Conservation (phyloP, 1,140 invertebrate species). For the Ostrea edulis region DNA sequence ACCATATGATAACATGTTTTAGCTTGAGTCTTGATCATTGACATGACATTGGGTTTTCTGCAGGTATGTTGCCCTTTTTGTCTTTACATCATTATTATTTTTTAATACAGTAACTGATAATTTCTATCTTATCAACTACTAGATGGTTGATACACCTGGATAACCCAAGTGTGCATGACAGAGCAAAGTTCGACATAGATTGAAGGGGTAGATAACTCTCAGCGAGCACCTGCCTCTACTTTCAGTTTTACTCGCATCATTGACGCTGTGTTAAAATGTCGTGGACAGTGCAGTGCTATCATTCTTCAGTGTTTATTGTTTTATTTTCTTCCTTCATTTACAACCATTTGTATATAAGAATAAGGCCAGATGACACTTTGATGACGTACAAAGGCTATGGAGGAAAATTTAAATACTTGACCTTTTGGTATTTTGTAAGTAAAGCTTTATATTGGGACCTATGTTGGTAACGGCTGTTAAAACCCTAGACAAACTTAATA, state of each 20-base stretch:
- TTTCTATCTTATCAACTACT: too few species aligned
- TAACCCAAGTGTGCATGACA: neutral
- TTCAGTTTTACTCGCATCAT: neutral
- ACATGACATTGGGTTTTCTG: too few species aligned
- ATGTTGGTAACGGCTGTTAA: neutral
- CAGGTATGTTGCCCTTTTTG: too few species aligned
- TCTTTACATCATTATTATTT: too few species aligned
- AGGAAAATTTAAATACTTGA: conserved; percentile 93
- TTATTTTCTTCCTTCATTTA: conserved; percentile 41
- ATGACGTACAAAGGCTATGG: conserved; percentile 77
- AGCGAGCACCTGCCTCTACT: neutral
- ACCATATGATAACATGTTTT: too few species aligned
- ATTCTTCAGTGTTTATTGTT: conserved; percentile 30
- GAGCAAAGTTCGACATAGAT: neutral
- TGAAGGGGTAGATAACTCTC: conserved; percentile 10
- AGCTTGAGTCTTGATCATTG: too few species aligned
- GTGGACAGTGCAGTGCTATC: neutral
- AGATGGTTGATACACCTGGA: too few species aligned
- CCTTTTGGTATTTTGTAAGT: conserved; percentile 91
- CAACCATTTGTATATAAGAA: conserved; percentile 28
- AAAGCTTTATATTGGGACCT: neutral
- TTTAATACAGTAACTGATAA: too few species aligned
- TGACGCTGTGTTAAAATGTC: neutral
- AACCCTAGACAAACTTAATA: conserved; percentile 22
- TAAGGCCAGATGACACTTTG: conserved; percentile 8